Conservation (phyloP, 1,140 invertebrate genomes). For the Ctenoplectra terminalis region DNA sequence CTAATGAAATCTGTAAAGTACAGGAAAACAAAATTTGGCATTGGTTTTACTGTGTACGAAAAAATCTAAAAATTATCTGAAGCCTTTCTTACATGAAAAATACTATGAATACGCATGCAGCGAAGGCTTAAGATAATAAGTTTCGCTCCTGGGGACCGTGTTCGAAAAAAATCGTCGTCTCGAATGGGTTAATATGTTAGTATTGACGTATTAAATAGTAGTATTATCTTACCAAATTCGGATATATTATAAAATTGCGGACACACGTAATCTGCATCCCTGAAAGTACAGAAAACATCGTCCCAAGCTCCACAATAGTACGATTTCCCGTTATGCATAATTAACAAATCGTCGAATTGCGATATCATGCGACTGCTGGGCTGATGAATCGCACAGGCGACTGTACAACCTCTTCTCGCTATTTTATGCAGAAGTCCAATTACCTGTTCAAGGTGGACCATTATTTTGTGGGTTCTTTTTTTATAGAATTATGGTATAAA, state of each 20-base stretch:
- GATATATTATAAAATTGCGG: slow-evolving; percentile 88
- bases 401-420: slow-evolving; percentile 88
- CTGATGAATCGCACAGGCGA: slow-evolving; percentile 95
- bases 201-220: too few species aligned
- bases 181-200: too few species aligned
- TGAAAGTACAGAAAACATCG: slow-evolving; percentile 83
- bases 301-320: slow-evolving; percentile 85
- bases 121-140: too few species aligned
- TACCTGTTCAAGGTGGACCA: slow-evolving; percentile 63
- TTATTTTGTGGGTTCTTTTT: background rate
- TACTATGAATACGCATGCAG: too few species aligned
- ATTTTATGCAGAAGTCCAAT: slow-evolving; percentile 87
- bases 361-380: slow-evolving; percentile 93
- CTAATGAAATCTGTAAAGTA: too few species aligned
- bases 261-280: slow-evolving; percentile 83
- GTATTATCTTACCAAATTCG: slow-evolving; percentile 85
- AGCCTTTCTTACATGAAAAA: too few species aligned
- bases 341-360: slow-evolving; percentile 86
- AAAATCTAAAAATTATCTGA: too few species aligned
- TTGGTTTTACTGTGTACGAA: too few species aligned
- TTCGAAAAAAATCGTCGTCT: too few species aligned
- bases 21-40: too few species aligned
- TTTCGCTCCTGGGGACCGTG: too few species aligned
- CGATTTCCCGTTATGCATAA: slow-evolving; percentile 84
- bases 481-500: too few species aligned